Evolutionary conservation across 2,113 vertebrate genomes (phyloP).

Genomic region (Calcarius ornatus): DNA sequence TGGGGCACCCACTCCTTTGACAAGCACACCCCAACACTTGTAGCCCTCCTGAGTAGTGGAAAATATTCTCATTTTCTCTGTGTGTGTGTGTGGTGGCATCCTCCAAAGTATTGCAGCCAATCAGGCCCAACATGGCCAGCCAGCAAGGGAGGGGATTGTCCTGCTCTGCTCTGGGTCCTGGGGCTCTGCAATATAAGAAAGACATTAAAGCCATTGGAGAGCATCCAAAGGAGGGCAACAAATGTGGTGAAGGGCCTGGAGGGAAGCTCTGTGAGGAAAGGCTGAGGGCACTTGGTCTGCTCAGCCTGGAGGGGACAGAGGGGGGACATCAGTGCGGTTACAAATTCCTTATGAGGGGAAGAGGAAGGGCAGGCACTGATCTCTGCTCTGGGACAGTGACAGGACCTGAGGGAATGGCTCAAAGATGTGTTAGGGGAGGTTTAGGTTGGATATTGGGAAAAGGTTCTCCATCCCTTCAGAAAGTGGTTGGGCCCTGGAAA

Average conservation of each 20-base stretch:
- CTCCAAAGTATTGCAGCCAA: neutral
- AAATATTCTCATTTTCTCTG: neutral
- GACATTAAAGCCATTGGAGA: neutral
- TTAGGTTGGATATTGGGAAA: neutral
- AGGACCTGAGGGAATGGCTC: neutral
- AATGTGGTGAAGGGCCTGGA: neutral
- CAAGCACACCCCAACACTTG: too few species aligned
- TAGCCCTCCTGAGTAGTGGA: neutral
- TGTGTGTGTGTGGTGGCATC: too few species aligned
- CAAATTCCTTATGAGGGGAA: rapidly evolving
- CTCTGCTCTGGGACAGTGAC: neutral
- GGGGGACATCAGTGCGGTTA: rapidly evolving
- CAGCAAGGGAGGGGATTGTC: rapidly evolving
- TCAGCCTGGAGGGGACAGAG: neutral
- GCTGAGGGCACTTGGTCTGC: neutral
- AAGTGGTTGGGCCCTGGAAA: neutral
- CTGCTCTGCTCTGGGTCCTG: neutral
- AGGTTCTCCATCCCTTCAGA: neutral
- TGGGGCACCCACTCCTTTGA: neutral
- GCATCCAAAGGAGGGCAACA: neutral
- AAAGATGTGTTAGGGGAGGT: neutral
- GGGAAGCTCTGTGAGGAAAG: rapidly evolving
- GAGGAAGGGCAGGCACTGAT: neutral
- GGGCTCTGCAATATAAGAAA: neutral
- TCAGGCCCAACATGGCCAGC: neutral